phyloP scores from a whole-genome alignment of 2,888 invertebrate species.

The Eupithecia tripunctaria region DNA sequence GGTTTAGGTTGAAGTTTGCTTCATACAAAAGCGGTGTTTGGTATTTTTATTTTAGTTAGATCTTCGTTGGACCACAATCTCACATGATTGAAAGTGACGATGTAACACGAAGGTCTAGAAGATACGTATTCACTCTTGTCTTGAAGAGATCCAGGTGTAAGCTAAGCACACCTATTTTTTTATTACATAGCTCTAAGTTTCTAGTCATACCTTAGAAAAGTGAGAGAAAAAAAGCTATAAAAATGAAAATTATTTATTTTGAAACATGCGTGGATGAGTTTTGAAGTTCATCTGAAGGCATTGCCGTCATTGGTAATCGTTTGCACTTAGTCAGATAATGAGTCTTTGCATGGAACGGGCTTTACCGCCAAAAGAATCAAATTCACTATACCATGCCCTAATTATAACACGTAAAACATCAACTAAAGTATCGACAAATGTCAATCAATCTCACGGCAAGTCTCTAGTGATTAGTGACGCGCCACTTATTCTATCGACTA shows the following conservation, averaged over 20 bases:
- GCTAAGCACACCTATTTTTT: no score
- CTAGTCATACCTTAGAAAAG: background rate
- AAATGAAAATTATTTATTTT: background rate
- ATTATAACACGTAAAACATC: constrained; percentile 69
- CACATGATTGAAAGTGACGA: no score
- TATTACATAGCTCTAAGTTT: background rate
- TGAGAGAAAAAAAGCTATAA: no score
- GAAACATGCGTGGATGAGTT: background rate
- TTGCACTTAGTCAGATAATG: background rate
- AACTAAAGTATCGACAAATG: constrained; percentile 60
- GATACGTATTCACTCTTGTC: no score
- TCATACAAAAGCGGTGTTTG: background rate
- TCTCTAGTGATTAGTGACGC: constrained; percentile 73
- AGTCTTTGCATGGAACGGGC: constrained; percentile 1
- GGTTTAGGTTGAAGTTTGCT: background rate
- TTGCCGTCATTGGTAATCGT: background rate
- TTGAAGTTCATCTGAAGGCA: no score
- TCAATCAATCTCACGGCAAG: constrained; percentile 76
- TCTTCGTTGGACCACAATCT: no score
- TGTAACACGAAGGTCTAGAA: no score
- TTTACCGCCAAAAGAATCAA: constrained; percentile 34
- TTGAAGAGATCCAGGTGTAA: no score
- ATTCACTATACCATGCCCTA: constrained; percentile 59
- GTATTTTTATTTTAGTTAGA: background rate
- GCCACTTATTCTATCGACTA: constrained; percentile 63